Percentiles rank a stretch among this genome's conserved stretches.
Evolutionary conservation across 2,797 vertebrate genomes (phyloP).

Genomic region (Luscinia megarhynchos): DNA sequence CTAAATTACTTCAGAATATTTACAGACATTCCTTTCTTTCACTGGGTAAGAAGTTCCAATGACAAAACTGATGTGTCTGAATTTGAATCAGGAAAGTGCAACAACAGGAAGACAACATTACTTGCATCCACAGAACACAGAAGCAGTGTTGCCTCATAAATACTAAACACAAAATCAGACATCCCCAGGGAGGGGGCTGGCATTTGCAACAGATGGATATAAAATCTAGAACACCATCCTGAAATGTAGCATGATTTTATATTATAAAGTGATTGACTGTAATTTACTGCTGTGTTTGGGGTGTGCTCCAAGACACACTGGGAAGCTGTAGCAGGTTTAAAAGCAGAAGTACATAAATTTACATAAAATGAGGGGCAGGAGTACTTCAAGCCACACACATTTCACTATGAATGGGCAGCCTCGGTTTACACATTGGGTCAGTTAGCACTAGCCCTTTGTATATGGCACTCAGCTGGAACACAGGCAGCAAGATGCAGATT

Average conservation of each 20-base stretch:
- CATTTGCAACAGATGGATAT: fast-evolving
- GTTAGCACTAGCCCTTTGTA: not conserved
- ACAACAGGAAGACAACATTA: not conserved
- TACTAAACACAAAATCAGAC: fast-evolving
- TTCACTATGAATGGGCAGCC: not conserved
- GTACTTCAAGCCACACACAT: not conserved
- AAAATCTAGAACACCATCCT: not conserved
- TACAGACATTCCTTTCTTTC: not conserved
- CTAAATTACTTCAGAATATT: not conserved
- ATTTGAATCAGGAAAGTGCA: not conserved
- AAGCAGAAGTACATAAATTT: not conserved
- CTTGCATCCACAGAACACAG: fast-evolving
- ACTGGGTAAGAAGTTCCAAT: not conserved
- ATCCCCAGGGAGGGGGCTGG: too few relatives aligned
- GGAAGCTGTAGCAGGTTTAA: not conserved
- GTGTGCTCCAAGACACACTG: fast-evolving
- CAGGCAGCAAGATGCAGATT: not conserved
- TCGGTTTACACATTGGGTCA: not conserved
- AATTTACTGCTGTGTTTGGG: not conserved
- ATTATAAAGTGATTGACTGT: not conserved
- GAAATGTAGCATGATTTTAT: not conserved
- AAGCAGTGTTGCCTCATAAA: not conserved
- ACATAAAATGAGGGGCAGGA: not conserved
- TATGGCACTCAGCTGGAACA: not conserved
- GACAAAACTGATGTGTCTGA: not conserved